These are phyloP conservation scores for Trachelipus rathkii DNA, from an alignment of 1,140 invertebrate genomes.

Conservation along the genomic window DNA sequence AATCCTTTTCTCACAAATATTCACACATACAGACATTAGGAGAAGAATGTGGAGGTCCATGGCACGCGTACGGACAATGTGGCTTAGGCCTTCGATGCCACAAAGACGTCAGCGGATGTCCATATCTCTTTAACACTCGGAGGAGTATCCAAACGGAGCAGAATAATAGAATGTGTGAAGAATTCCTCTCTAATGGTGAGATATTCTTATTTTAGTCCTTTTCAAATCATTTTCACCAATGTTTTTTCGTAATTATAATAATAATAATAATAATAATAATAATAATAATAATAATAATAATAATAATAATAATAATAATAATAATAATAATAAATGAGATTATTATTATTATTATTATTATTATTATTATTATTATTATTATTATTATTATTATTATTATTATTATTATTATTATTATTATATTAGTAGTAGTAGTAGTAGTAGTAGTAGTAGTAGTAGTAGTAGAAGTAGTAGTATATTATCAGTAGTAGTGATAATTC, in stretches of 20 bases:
- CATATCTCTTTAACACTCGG: conserved; percentile 35
- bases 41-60: conserved; percentile 42
- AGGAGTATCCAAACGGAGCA: conserved; percentile 22
- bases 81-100: conserved; percentile 34
- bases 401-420: too few relatives aligned
- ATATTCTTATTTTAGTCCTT: too few relatives aligned
- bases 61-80: conserved; percentile 41
- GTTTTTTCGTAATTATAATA: not conserved
- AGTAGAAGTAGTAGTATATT: too few relatives aligned
- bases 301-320: not conserved
- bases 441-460: too few relatives aligned
- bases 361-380: too few relatives aligned
- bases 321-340: too few relatives aligned
- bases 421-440: too few relatives aligned
- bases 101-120: conserved; percentile 40
- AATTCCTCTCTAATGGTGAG: conserved; percentile 42
- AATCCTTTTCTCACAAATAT: not conserved
- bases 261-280: not conserved
- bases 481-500: too few relatives aligned
- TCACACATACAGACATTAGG: conserved; percentile 22
- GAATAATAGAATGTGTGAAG: conserved; percentile 35
- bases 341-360: too few relatives aligned
- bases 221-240: not conserved
- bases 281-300: not conserved
- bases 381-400: too few relatives aligned